phyloP scores from a whole-genome alignment of 2,888 invertebrate genomes.

The Euphydryas editha region DNA sequence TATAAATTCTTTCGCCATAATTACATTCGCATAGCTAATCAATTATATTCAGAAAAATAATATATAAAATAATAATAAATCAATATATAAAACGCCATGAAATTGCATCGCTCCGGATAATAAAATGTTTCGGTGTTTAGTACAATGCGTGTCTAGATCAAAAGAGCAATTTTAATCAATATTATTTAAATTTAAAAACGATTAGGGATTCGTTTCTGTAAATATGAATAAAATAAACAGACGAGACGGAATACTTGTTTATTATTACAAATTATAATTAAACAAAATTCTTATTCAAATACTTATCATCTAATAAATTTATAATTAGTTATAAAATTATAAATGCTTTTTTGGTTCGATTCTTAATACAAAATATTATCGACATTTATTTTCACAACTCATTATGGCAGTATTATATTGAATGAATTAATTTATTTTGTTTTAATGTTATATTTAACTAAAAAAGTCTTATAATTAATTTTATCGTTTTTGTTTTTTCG shows the following conservation, averaged over 20 bases:
- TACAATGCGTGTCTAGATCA: background rate
- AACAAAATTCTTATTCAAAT: constrained; percentile 26
- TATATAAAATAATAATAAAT: constrained; percentile 2
- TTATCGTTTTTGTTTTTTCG: background rate
- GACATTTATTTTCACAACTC: constrained; percentile 15
- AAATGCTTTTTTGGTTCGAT: constrained; percentile 53
- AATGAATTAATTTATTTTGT: too few species aligned
- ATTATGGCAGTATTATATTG: constrained; percentile 30
- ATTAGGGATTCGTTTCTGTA: background rate
- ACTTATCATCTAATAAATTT: constrained; percentile 28
- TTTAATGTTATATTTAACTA: background rate
- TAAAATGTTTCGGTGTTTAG: background rate
- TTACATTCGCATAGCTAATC: background rate
- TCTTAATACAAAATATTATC: constrained; percentile 33
- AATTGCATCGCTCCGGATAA: background rate
- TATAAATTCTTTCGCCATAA: background rate
- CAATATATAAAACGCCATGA: background rate
- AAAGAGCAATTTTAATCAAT: background rate
- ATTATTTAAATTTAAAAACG: background rate
- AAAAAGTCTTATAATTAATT: background rate
- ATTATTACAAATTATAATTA: constrained; percentile 32
- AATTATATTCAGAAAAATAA: background rate
- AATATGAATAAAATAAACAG: constrained; percentile 15
- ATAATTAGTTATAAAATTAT: constrained; percentile 40
- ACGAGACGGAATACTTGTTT: constrained; percentile 21